Base-by-base conservation (phyloP, 2,113 vertebrate species). In the Odontophorus gujanensis region DNA sequence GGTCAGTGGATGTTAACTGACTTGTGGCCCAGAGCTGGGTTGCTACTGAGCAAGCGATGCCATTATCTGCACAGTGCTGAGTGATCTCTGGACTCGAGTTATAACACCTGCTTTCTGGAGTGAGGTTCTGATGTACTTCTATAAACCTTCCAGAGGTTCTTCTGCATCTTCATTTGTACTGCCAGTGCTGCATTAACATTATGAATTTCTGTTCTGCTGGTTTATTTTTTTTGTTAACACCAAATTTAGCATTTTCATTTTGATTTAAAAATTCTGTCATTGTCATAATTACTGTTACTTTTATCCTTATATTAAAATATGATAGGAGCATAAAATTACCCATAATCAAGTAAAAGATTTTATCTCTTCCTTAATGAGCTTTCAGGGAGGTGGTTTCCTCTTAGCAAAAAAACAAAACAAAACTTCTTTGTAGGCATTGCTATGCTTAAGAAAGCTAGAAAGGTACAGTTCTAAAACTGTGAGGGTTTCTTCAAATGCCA, bases 231-330 rank as follows among this genome's bases (percentile, higher is more conserved):
- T 97, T 90, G 86, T 91, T 92, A 95, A 43, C 48, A 16, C 18
- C 45, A 48, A 88, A 90, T 95, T 97, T 94, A 75, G 76, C 76
- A 62, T 95, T 95, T 95, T 94, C 36, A 86, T 93, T 95, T 91
- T 48, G 25, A 38, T 72, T 80, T n/a, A 1, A 50, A 91, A 74
- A 85, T 65, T 38, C 16, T 85, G 4, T 75, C 61, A 78, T 82
- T 32, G 50, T 74, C 66, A 66, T 38, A 83, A 88, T 90, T 93
- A 84, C 72, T 68, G 53, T 83, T 91, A 86, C 36, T 95, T 92
- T 83, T 88, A 7, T 69, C 38, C 36, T 81, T 91, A 40, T 57
- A 92, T 91, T 96, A 95, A 87, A 91, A 58, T 88, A 88, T 42
- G 51, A 30, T 91, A 83, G 65, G 61, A 36, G 21, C 65, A 83